These are phyloP conservation scores for Elanoides forficatus DNA, from an alignment of 2,113 vertebrate species.

Conservation along the genomic window DNA sequence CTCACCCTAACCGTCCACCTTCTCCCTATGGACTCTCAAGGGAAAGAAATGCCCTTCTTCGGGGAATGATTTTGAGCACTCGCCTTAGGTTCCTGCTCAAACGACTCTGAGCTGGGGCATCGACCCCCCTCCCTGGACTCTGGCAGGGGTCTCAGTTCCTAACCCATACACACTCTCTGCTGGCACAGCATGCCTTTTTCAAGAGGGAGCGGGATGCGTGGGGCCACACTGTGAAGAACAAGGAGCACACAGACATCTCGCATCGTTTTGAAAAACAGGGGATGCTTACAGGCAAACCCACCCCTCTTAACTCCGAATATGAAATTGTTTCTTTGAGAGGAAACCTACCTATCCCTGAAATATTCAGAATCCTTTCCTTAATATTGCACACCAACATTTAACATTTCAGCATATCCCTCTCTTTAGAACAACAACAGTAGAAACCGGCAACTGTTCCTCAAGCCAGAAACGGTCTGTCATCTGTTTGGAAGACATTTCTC, in stretches of 20 bases:
- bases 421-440: background rate
- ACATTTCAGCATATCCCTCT: background rate
- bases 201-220: rapidly evolving
- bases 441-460: background rate
- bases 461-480: background rate
- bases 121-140: background rate
- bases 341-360: background rate
- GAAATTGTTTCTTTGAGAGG: background rate
- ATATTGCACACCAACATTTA: background rate
- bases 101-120: background rate
- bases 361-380: background rate
- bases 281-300: background rate
- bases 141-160: background rate
- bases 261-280: background rate
- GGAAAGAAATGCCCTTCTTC: background rate
- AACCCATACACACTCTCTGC: background rate
- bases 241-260: background rate
- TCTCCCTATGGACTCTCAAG: background rate
- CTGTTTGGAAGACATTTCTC: background rate
- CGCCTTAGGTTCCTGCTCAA: background rate
- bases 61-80: background rate
- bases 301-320: background rate
- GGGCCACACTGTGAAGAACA: no score
- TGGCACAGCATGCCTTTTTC: background rate
- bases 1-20: no score